Conservation (phyloP, 2,797 vertebrate species). For the Linurgus olivaceus region DNA sequence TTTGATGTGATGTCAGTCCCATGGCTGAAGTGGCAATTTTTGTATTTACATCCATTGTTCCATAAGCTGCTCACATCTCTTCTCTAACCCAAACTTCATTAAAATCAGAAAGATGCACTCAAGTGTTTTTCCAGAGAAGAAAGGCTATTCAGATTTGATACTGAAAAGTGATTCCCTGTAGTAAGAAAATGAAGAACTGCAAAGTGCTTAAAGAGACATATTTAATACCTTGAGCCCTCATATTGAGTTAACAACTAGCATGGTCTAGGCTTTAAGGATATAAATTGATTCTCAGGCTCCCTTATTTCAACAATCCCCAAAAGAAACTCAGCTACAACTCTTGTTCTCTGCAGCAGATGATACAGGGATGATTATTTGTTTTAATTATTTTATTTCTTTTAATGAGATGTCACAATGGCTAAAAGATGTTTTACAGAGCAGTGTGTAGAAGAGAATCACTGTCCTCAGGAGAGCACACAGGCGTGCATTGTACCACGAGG, state of each 20-base stretch:
- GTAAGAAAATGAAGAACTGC: slow-evolving; percentile 62
- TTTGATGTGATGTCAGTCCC: slow-evolving; percentile 42
- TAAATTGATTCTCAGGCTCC: slow-evolving; percentile 53
- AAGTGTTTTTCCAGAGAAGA: slow-evolving; percentile 64
- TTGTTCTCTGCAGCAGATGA: slow-evolving; percentile 5
- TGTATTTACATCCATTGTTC: slow-evolving; percentile 61
- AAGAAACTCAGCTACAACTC: slow-evolving; percentile 16
- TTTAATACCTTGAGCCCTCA: slow-evolving; percentile 61
- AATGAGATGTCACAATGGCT: neutral
- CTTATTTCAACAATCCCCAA: slow-evolving; percentile 56
- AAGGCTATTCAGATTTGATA: slow-evolving; percentile 34
- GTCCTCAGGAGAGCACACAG: neutral
- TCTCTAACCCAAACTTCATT: slow-evolving; percentile 61
- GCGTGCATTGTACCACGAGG: neutral
- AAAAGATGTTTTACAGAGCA: neutral
- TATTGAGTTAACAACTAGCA: slow-evolving; percentile 66
- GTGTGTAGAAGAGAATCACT: neutral
- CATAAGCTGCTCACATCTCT: slow-evolving; percentile 43
- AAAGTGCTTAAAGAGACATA: slow-evolving; percentile 63
- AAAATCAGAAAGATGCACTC: slow-evolving; percentile 56
- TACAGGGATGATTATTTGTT: neutral
- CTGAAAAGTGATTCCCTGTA: slow-evolving; percentile 57
- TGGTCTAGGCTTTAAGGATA: slow-evolving; percentile 55
- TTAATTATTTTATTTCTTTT: neutral
- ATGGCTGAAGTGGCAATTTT: slow-evolving; percentile 18